phyloP scores from a whole-genome alignment of 2,797 vertebrate species.

The Tapera naevia region DNA sequence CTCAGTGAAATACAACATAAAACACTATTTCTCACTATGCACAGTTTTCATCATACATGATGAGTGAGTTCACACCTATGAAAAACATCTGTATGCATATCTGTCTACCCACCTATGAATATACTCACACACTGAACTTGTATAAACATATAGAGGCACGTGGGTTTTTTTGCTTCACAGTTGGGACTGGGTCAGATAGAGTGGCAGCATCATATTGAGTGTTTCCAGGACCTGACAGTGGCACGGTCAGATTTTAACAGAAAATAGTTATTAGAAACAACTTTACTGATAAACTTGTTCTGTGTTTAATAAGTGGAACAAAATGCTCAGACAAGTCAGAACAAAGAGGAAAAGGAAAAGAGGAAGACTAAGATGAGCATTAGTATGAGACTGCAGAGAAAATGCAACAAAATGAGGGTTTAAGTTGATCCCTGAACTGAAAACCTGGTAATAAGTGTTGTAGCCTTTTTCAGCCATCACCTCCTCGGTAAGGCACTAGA shows the following conservation, averaged over 20 bases:
- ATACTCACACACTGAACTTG: background rate
- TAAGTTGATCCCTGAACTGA: background rate
- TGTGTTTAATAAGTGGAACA: background rate
- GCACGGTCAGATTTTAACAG: background rate
- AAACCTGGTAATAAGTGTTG: background rate
- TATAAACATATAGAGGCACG: background rate
- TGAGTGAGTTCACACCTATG: background rate
- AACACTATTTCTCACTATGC: rapidly evolving
- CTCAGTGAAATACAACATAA: background rate
- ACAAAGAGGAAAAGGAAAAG: background rate
- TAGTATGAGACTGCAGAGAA: background rate
- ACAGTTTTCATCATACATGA: background rate
- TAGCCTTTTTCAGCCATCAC: background rate
- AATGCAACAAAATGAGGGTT: background rate
- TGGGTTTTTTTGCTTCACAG: background rate
- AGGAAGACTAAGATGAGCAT: background rate
- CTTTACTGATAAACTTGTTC: background rate
- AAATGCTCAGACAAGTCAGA: background rate
- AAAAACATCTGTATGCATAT: background rate
- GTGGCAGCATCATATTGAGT: rapidly evolving
- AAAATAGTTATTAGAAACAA: background rate
- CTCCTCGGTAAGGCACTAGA: background rate
- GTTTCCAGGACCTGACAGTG: background rate
- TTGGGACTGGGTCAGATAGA: background rate
- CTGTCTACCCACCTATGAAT: background rate